These are phyloP conservation scores for Antheraea yamamai DNA, from an alignment of 2,888 invertebrate genomes.

Conservation along the genomic window DNA sequence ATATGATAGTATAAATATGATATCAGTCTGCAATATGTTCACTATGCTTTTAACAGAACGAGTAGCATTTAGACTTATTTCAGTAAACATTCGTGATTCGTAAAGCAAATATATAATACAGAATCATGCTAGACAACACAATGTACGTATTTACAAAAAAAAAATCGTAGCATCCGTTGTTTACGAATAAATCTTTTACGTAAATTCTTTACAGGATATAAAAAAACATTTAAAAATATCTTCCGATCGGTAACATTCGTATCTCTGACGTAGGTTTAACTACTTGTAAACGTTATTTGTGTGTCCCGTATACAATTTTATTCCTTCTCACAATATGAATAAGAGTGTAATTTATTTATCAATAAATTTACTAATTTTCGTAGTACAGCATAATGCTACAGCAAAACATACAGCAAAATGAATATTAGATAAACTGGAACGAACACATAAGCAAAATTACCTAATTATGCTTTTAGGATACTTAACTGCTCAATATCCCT, in stretches of 20 bases:
- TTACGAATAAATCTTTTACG: background rate
- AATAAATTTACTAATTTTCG: no score
- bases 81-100: background rate
- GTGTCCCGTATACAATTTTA: background rate
- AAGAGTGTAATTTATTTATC: background rate
- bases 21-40: no score
- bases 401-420: no score
- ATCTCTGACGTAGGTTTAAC: background rate
- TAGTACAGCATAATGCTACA: no score
- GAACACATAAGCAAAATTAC: no score
- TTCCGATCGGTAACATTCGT: background rate
- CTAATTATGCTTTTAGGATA: no score
- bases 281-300: background rate
- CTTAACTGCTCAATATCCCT: background rate
- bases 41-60: background rate
- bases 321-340: background rate
- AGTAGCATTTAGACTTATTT: background rate
- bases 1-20: no score
- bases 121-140: background rate
- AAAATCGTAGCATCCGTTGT: conserved; percentile 2
- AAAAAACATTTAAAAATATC: background rate
- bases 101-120: background rate
- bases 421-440: no score
- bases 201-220: background rate
- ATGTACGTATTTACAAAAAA: background rate